Base-by-base conservation (phyloP, 2,888 invertebrate species). In the Agrotis clavis region DNA sequence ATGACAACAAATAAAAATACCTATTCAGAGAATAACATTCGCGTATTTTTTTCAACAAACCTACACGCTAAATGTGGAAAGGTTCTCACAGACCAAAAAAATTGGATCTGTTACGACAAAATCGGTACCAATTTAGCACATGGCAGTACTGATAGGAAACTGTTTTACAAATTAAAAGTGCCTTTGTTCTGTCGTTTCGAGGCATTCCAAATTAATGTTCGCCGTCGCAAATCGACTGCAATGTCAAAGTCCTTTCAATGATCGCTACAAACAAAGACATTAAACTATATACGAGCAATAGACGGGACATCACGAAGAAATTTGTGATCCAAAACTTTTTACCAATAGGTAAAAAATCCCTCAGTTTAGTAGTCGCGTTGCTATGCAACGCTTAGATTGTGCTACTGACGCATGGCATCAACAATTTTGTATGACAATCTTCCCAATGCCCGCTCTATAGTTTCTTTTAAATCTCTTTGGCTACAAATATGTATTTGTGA, bases 191-290 rank as follows among this genome's bases (percentile, higher is more conserved):
- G 0, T 5, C 19, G 19, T 62, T 51, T 50, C 9, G 7, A 30
- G 35, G 56, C 18, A 47, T 51, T 3, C 14, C 21, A 61, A 74
- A n/a, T n/a, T n/a, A n/a, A n/a, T 16, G n/a, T 4, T 30, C 7
- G 25, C 6, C 35, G 14, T 72, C 11, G 13, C 14, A 64, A 16
- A 18, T 65, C 14, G 30, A 56, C 48, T 48, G 53, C 50, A 47
- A 16, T 50, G 18, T 41, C 77, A 68, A 77, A 77, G 57, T n/a
- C 13, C 13, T 56, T 35, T 35, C 18, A 13, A 25, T 56, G 19
- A 47, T n/a, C 51, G 19, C 19, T 72, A 30, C 47, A 72, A 72
- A 60, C n/a, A n/a, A n/a, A n/a, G n/a, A n/a, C n/a, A n/a, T n/a
- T n/a, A n/a, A n/a, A n/a, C n/a, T n/a, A n/a, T n/a, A n/a, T n/a